These are phyloP conservation scores for Heliothis subflexa DNA, from an alignment of 1,140 invertebrate genomes.

Conservation along the genomic window DNA sequence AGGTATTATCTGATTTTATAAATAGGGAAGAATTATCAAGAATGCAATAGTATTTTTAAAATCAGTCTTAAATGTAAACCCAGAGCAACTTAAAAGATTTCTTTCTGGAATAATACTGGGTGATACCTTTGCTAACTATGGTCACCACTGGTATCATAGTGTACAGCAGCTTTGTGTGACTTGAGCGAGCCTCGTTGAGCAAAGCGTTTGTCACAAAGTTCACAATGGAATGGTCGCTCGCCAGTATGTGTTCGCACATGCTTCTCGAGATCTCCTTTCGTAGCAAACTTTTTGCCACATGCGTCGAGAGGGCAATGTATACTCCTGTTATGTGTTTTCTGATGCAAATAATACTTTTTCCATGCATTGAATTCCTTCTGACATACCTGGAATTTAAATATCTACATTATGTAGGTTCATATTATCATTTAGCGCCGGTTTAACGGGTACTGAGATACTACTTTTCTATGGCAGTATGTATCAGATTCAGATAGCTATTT, in stretches of 20 bases:
- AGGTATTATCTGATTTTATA: no score
- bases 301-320: constrained; percentile 72
- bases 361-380: constrained; percentile 65
- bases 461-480: no score
- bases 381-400: constrained; percentile 66
- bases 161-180: constrained; percentile 64
- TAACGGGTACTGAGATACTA: background rate
- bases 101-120: no score
- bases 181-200: constrained; percentile 81
- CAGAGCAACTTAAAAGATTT: no score
- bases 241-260: constrained; percentile 81
- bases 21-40: no score
- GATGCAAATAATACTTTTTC: constrained; percentile 78
- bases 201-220: constrained; percentile 77
- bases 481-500: no score
- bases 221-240: constrained; percentile 74
- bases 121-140: no score
- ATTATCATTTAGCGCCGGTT: background rate
- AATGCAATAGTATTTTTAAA: no score
- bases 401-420: background rate
- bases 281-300: constrained; percentile 88
- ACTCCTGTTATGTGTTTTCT: constrained; percentile 81
- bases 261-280: constrained; percentile 72
- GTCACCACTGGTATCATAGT: constrained; percentile 37
- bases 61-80: no score